These are phyloP conservation scores for Drosophila setifemur DNA, from an alignment of 1,140 invertebrate species.

Conservation along the genomic window DNA sequence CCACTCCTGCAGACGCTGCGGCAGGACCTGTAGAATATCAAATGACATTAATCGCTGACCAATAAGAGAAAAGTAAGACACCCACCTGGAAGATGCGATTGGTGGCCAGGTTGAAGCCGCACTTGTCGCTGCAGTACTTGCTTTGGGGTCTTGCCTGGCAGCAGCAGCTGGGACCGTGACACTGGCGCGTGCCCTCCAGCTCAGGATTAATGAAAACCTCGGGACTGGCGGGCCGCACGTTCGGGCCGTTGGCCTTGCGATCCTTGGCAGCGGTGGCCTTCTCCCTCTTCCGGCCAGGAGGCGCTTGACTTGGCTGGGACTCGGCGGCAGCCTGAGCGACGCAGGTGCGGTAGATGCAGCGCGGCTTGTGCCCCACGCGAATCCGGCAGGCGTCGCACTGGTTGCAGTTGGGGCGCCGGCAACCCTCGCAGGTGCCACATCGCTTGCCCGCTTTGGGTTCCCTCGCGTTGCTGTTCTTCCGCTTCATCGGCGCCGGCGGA, in stretches of 20 bases:
- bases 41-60: too few relatives aligned
- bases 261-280: slow-evolving; percentile 53
- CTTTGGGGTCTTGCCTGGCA: slow-evolving; percentile 90
- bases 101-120: slow-evolving; percentile 95
- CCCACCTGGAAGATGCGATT: slow-evolving; percentile 89
- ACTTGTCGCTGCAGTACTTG: slow-evolving; percentile 97
- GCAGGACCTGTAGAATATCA: slow-evolving; percentile 85
- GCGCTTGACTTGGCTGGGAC: neutral
- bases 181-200: slow-evolving; percentile 87
- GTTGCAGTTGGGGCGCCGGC: slow-evolving; percentile 92
- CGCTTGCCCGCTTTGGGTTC: slow-evolving; percentile 82
- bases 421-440: slow-evolving; percentile 93
- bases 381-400: slow-evolving; percentile 89
- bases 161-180: slow-evolving; percentile 94
- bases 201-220: slow-evolving; percentile 84
- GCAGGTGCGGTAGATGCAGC: slow-evolving; percentile 85
- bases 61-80: neutral
- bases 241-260: slow-evolving; percentile 76
- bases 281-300: slow-evolving; percentile 46
- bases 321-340: slow-evolving; percentile 28
- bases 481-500: slow-evolving; percentile 19
- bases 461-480: slow-evolving; percentile 36
- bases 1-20: slow-evolving; percentile 97
- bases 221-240: slow-evolving; percentile 83
- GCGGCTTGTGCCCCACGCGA: slow-evolving; percentile 90